phyloP scores from a whole-genome alignment of 2,797 vertebrate species.

The Delichon dasypus region DNA sequence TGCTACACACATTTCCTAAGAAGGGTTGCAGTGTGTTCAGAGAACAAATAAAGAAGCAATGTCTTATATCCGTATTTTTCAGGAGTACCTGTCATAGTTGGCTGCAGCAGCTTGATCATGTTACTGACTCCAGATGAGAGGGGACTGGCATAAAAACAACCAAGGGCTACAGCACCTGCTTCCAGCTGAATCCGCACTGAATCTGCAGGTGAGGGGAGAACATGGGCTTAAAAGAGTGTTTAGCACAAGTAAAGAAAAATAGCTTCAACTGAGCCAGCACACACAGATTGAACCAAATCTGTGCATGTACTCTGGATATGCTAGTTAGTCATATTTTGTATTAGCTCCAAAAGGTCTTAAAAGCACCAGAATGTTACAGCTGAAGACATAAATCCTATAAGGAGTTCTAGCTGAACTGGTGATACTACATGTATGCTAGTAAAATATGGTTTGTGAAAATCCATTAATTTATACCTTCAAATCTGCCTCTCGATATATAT shows the following conservation, averaged over 20 bases:
- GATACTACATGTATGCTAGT: not conserved
- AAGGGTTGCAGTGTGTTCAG: not conserved
- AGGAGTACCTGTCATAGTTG: constrained; percentile 84
- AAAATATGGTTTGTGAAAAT: not conserved
- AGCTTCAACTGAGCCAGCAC: not conserved
- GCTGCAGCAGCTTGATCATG: constrained; percentile 87
- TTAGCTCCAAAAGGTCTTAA: not conserved
- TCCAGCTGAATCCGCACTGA: constrained; percentile 82
- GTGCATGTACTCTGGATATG: too few species aligned
- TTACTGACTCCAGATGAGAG: constrained; percentile 85
- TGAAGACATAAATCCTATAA: not conserved
- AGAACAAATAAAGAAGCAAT: not conserved
- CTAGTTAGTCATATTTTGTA: not conserved
- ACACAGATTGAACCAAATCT: not conserved
- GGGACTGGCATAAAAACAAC: constrained; percentile 85
- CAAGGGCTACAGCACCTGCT: constrained; percentile 86
- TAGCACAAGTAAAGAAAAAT: not conserved
- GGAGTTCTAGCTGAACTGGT: not conserved
- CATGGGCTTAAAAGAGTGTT: not conserved
- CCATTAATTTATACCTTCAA: not conserved
- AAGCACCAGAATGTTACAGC: not conserved
- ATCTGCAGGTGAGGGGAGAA: constrained; percentile 72
- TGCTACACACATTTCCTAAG: not conserved
- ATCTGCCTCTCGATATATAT: not conserved
- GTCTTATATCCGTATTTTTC: not conserved